Evolutionary conservation across 2,888 invertebrate species (phyloP).

Genomic region (Flexamia atlantica): DNA sequence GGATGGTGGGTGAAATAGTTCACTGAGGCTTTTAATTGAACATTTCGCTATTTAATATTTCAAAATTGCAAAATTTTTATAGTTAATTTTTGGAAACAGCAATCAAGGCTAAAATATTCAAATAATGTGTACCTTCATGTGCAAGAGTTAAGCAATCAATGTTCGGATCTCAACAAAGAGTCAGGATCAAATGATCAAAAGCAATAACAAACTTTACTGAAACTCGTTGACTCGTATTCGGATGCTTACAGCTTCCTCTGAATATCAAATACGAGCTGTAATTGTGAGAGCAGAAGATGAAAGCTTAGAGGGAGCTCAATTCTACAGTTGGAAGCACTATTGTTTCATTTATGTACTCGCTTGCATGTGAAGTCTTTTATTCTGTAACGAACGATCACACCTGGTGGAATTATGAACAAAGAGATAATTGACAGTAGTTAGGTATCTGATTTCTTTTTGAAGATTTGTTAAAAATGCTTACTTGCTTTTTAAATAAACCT

Average conservation of each 20-base stretch:
- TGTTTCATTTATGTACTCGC: no score
- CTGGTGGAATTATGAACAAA: no score
- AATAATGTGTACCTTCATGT: conserved; percentile 3
- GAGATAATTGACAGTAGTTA: no score
- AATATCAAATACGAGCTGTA: not conserved
- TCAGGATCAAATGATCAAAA: conserved; percentile 12
- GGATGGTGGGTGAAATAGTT: conserved; percentile 3
- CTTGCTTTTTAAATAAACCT: no score
- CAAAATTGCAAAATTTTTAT: no score
- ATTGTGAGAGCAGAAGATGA: not conserved
- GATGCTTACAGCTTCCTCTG: not conserved
- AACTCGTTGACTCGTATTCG: not conserved
- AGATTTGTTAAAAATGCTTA: no score
- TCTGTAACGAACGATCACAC: no score
- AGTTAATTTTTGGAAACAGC: no score
- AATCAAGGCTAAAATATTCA: conserved; percentile 17
- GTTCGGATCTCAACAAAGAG: not conserved
- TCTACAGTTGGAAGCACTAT: no score
- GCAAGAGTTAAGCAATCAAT: conserved; percentile 13
- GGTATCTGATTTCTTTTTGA: no score
- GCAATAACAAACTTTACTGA: conserved; percentile 29
- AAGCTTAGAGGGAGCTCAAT: not conserved
- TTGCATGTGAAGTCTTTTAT: no score
- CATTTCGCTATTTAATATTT: no score
- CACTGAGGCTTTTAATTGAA: not conserved